Evolutionary conservation across 2,888 invertebrate species (phyloP).

Genomic region (Malacosoma neustria): DNA sequence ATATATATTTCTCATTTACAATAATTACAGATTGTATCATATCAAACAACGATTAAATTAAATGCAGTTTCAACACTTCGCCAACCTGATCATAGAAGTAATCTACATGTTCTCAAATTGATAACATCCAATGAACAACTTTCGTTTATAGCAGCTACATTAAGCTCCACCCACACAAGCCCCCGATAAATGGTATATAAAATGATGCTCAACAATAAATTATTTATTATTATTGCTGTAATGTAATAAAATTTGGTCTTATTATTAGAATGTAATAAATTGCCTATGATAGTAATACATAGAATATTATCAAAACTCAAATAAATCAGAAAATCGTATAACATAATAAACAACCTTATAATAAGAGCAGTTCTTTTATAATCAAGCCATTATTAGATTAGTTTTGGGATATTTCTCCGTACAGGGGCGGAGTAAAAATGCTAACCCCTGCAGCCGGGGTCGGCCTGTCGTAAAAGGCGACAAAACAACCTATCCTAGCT

Average conservation of each 20-base stretch:
- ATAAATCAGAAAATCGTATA: too few relatives aligned
- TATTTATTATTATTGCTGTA: conserved; percentile 1
- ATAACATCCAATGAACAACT: conserved; percentile 66
- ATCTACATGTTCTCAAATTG: conserved; percentile 54
- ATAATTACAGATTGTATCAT: background rate
- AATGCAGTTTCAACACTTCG: conserved; percentile 2
- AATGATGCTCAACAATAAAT: conserved; percentile 26
- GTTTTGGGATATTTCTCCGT: too few relatives aligned
- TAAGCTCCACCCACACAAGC: conserved; percentile 60
- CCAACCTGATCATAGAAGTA: conserved; percentile 36
- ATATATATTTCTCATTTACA: background rate
- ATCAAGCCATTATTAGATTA: too few relatives aligned
- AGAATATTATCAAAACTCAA: too few relatives aligned
- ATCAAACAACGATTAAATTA: background rate
- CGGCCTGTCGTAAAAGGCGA: too few relatives aligned
- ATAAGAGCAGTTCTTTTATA: too few relatives aligned
- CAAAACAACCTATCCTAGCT: too few relatives aligned
- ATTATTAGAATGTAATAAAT: too few relatives aligned
- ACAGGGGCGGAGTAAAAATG: too few relatives aligned
- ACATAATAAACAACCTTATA: too few relatives aligned
- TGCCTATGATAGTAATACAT: background rate
- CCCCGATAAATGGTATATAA: conserved; percentile 35
- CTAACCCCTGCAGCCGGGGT: too few relatives aligned
- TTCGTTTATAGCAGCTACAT: conserved; percentile 50
- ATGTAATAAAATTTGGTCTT: background rate